Base-by-base conservation (phyloP, 2,797 vertebrate species). In the Acrossocheilus wenchowensis region DNA sequence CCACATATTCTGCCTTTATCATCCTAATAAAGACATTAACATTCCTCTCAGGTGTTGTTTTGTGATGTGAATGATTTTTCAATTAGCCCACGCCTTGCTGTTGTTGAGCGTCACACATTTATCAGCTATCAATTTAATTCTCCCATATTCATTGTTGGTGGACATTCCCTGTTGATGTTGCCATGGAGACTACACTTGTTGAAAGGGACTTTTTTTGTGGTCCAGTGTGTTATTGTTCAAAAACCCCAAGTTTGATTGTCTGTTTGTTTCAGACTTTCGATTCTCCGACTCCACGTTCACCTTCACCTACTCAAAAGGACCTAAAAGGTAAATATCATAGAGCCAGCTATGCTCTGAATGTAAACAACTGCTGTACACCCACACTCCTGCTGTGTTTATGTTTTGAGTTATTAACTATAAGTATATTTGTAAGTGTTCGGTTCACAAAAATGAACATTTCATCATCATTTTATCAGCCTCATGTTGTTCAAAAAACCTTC, bases 271-370 rank as follows among this genome's bases (percentile, higher is more conserved):
- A 97, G 96, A 97, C 96, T 97, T 97, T 94, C 95, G 95, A 93
- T 97, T 95, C 91, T 93, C 95, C 19, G 97, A 97, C 93, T 96
- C 96, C 94, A 97, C 96, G 85, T 97, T 97, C 92, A 96, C 97
- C 80, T 97, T 97, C 93, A 96, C 95, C 88, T 97, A 96, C 91
- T 89, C 93, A 23, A 97, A 96, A 92, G 96, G 96, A 95, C 92
- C 94, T 91, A 97, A 95, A 96, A 97, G 97, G 97, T 97, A 97
- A 92, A 43, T 66, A 62, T 81, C 21, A 60, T 1, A 6, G 4
- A 14, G 12, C 2, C 26, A 77, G 23, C 36, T 41, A 2, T 82
- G 6, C 36, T 54, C 4, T 73, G 50, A 83, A 74, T 83, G 68
- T 83, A 62, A 83, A 21, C 81, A 41, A 4, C 3, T 45, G 41